These are phyloP conservation scores for Hyalella azteca DNA, from an alignment of 2,888 invertebrate species.

Conservation along the genomic window DNA sequence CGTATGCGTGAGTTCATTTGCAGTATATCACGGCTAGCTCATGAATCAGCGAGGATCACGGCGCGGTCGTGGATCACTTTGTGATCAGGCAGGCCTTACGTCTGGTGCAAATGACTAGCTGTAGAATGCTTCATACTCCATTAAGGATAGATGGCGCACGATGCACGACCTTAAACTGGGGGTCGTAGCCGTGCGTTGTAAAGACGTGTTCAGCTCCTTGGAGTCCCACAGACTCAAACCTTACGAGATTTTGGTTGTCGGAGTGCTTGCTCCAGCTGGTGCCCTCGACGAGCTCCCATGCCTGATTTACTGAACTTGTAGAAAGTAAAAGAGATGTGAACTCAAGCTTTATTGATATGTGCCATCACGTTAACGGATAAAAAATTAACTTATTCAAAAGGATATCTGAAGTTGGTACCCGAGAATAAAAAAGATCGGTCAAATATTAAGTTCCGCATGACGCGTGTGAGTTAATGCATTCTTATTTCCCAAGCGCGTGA, in stretches of 20 bases:
- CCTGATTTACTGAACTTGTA: background rate
- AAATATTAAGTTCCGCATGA: too few species aligned
- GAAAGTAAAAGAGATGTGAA: too few species aligned
- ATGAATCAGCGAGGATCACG: constrained; percentile 19
- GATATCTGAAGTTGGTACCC: too few species aligned
- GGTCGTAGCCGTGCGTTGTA: constrained; percentile 36
- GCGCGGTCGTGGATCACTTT: constrained; percentile 13
- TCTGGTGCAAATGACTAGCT: background rate
- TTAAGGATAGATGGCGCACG: constrained; percentile 17
- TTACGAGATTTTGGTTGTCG: background rate
- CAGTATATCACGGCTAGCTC: constrained; percentile 21
- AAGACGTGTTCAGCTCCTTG: constrained; percentile 9
- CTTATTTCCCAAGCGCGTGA: too few species aligned
- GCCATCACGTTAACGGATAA: too few species aligned
- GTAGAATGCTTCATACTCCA: constrained; percentile 17
- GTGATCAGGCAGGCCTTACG: background rate
- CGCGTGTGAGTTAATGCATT: too few species aligned
- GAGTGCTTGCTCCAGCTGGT: background rate
- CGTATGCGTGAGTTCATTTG: background rate
- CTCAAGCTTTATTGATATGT: too few species aligned
- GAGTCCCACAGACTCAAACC: background rate
- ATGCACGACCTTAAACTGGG: background rate
- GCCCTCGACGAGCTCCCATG: background rate
- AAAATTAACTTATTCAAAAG: too few species aligned
- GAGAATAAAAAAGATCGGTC: too few species aligned